These are phyloP conservation scores for Caerostris extrusa DNA, from an alignment of 1,140 invertebrate genomes.

Conservation along the genomic window DNA sequence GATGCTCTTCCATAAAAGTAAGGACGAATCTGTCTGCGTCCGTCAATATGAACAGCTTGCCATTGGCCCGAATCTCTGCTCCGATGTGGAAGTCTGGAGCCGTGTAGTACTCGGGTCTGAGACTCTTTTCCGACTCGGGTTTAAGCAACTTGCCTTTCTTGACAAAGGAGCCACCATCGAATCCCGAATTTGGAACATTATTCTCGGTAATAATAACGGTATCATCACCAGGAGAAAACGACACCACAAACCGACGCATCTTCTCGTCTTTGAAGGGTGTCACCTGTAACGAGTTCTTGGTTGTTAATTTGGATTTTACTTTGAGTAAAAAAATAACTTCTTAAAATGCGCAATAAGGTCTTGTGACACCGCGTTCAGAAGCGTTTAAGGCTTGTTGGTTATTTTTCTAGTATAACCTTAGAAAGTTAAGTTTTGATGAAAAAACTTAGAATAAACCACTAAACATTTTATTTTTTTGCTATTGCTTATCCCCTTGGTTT, in stretches of 20 bases:
- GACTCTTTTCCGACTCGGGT: no score
- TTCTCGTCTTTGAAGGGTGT: constrained; percentile 35
- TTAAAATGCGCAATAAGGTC: no score
- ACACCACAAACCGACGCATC: constrained; percentile 30
- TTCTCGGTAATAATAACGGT: constrained; percentile 53
- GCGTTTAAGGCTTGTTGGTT: no score
- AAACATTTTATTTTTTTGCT: no score
- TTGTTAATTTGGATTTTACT: neutral
- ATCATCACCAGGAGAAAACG: constrained; percentile 64
- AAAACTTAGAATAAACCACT: no score
- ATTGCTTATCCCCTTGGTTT: no score
- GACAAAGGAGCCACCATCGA: constrained; percentile 54
- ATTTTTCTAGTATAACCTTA: no score
- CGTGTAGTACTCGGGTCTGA: constrained; percentile 29
- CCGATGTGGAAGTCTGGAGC: constrained; percentile 59
- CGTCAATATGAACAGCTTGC: constrained; percentile 42
- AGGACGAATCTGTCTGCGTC: constrained; percentile 70
- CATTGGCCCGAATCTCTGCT: constrained; percentile 54
- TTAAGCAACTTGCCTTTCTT: constrained; percentile 27
- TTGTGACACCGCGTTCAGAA: no score
- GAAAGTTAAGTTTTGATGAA: no score
- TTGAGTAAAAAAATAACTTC: no score
- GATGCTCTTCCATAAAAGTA: constrained; percentile 68
- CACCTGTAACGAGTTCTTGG: neutral
- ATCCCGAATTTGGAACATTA: constrained; percentile 62